Base-by-base conservation (phyloP, 2,888 invertebrate genomes). In the Hydrotaea diabolus region DNA sequence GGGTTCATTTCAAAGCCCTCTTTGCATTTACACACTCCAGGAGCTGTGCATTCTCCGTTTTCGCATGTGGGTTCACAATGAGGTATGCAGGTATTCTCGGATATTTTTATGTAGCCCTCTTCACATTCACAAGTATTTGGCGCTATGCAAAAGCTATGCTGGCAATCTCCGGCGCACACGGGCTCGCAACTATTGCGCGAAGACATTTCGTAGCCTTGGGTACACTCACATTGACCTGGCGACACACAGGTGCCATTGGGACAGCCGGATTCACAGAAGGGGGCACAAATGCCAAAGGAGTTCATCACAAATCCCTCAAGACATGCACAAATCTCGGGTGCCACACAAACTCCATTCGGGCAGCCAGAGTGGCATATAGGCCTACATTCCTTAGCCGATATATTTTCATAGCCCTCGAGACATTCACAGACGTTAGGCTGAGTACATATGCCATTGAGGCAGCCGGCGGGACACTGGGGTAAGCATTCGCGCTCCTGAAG, bases 291-390 rank as follows among this genome's bases (percentile, higher is more conserved):
- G 21, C 90, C 90, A 3, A 87, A 82, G 0, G 73, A 39, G 64
- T 86, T 93, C 91, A 0, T 92, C 2, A 89, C 88, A 87, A 92
- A 95, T 0, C 94, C 95, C 8, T 91, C 87, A n/a, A 92, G 91
- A 87, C 95, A 95, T 7, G 89, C 91, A 88, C 95, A 95, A 0
- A 92, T 90, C 81, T 94, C 94, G 0, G 94, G 94, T 0, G 93
- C 93, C 0, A 89, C 80, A 83, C 93, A 93, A 2, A 53, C 77
- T 5, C 92, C 92, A 85, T 92, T 90, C 0, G 82, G 77, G 76
- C 92, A 93, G 15, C 86, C 86, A 2, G 84, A 66, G 0, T 76
- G 53, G 78, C 93, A 93, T 3, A 88, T 36, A 0, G 92, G 91
- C 31, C 86, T 59, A 39, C 91, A 92, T n/a, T 86, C 59, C 0